phyloP scores from a whole-genome alignment of 2,113 vertebrate species.

The Morone chrysops region DNA sequence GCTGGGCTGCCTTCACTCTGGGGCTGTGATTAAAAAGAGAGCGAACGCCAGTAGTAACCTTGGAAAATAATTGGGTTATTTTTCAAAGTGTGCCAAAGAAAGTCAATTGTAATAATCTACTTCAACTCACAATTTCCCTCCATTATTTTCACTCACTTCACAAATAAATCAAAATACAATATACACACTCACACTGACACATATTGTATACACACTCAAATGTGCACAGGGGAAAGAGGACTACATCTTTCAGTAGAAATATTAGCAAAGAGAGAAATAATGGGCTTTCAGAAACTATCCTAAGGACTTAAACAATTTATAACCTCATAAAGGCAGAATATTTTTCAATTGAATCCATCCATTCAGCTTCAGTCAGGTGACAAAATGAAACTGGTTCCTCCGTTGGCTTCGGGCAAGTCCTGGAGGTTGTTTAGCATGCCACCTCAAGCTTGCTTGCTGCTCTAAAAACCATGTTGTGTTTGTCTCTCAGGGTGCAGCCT shows the following conservation, averaged over 20 bases:
- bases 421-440: constrained; percentile 45
- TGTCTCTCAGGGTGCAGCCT: constrained; percentile 12
- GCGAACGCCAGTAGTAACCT: constrained; percentile 60
- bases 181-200: not conserved
- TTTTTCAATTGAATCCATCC: constrained; percentile 28
- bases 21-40: constrained; percentile 64
- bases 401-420: constrained; percentile 7
- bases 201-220: not conserved
- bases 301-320: constrained; percentile 25
- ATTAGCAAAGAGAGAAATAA: constrained; percentile 31
- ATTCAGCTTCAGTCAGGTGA: constrained; percentile 25
- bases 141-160: constrained; percentile 64
- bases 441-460: constrained; percentile 16
- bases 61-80: constrained; percentile 76
- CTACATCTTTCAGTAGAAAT: constrained; percentile 15
- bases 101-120: constrained; percentile 71
- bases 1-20: constrained; percentile 40
- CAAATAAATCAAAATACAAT: constrained; percentile 62
- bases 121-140: constrained; percentile 56
- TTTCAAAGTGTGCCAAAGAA: constrained; percentile 70
- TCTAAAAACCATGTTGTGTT: constrained; percentile 40
- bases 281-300: constrained; percentile 10
- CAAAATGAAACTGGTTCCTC: constrained; percentile 26
- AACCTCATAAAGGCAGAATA: constrained; percentile 13
- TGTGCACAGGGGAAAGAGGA: not conserved